These are phyloP conservation scores for Agrilus biguttatus DNA, from an alignment of 2,888 invertebrate genomes.

Conservation along the genomic window DNA sequence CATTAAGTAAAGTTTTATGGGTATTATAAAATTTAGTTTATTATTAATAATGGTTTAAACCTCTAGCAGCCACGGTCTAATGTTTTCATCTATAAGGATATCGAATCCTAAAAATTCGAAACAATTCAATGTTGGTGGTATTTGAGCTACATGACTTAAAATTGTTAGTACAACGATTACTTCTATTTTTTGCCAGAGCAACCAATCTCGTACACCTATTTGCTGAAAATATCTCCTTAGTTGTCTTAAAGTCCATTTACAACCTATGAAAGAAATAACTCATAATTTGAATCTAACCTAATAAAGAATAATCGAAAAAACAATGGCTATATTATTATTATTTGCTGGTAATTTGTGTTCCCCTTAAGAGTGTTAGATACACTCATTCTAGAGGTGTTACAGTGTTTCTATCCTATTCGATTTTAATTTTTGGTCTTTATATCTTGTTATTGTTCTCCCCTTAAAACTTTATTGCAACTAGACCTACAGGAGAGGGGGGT, in stretches of 20 bases:
- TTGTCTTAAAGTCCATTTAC: slow-evolving; percentile 75
- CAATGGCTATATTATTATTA: too few relatives aligned
- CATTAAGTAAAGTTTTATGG: slow-evolving; percentile 12
- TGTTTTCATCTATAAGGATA: slow-evolving; percentile 65
- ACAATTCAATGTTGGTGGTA: slow-evolving; percentile 60
- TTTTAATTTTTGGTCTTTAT: too few relatives aligned
- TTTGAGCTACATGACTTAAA: slow-evolving; percentile 56
- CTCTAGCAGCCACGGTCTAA: slow-evolving; percentile 83
- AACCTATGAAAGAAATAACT: slow-evolving; percentile 38
- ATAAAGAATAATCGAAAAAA: neutral
- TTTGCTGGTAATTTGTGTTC: too few relatives aligned
- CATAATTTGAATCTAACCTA: neutral
- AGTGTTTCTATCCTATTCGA: too few relatives aligned
- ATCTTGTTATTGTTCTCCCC: too few relatives aligned
- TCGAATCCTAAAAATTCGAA: slow-evolving; percentile 89
- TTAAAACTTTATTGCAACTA: too few relatives aligned
- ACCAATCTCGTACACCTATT: slow-evolving; percentile 60
- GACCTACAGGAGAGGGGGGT: too few relatives aligned
- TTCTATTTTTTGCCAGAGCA: slow-evolving; percentile 65
- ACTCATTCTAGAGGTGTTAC: too few relatives aligned
- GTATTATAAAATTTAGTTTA: neutral
- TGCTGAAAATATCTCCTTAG: slow-evolving; percentile 59
- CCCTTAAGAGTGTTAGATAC: too few relatives aligned
- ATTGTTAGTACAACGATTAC: slow-evolving; percentile 63
- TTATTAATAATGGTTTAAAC: too few relatives aligned